Evolutionary conservation across 30 jellyfish, hydroid and myxozoan genomes (phyloP), one percentile per base, ranked within the genome.

Genomic region (Aurelia aurita complex sp. Pacific): DNA sequence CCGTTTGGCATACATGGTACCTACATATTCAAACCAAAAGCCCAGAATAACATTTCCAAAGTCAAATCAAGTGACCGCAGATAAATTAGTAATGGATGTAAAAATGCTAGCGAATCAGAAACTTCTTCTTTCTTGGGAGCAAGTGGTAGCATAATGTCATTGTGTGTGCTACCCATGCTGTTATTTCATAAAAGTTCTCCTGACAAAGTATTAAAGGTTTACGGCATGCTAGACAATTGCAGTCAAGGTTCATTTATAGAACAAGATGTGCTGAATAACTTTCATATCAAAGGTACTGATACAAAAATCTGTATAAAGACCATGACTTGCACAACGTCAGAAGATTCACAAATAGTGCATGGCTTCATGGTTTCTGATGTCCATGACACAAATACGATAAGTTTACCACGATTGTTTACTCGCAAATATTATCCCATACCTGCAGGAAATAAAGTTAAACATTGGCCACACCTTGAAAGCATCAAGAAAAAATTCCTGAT

Each of bases 351-450:
- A 19, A 17, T 29, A 29, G 78, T 76, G 67, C 23, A 57, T 19
- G 65, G 65, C 78, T 76, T 76, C 32, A 62, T 50, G 87, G 80
- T 76, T 11, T 55, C 76, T 19, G 62, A 59, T 62, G 11, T 76
- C 46, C 36, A 33, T n/a, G 63, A 62, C 62, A 23, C 29, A 23
- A 23, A 23, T 23, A 23, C 29, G 29, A 23, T 23, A 23, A 23
- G 29, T 23, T 23, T 23, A 23, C 29, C 29, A 23, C 29, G 29
- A 23, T 23, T 23, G 29, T 23, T 23, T 23, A 23, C 29, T 23
- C 29, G 29, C 29, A 23, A 23, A 23, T 23, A 23, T 23, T 23
- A 23, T 23, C 29, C 29, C 29, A 23, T 23, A 23, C 29, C 29
- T 23, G 0, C 29, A 23, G 29, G 29, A 23, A 23, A 23, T 23